Evolutionary conservation across 1,140 invertebrate species (phyloP), one percentile per base, ranked within the genome.

Genomic region (Panulirus ornatus): DNA sequence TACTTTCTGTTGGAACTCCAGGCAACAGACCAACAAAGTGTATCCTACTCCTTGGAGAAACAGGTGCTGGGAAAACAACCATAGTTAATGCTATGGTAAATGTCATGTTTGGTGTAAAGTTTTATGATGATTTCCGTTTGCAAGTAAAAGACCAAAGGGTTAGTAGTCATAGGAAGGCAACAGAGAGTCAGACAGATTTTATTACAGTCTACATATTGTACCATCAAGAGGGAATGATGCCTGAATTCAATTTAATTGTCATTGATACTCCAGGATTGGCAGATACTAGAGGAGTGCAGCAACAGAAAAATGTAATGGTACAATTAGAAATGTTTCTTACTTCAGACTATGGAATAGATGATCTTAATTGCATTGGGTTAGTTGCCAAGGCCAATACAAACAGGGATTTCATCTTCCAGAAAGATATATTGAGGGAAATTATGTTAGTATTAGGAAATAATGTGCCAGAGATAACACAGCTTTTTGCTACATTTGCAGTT

Each of bases 401-500:
- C 51, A 83, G 88, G 58, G 81, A 83, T 83, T 89, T 75, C 42
- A 40, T 6, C 0, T 89, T 76, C 27, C 88, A 89, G 30, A 89
- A 83, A 27, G 63, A 73, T 30, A 38, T 89, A 9, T 58, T 89
- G 36, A 58, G 70, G 38, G 88, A 89, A 38, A 83, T 89, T 14
- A 84, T 58, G 34, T 82, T 63, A 42, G n/a, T 89, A 30, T 27
- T 89, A 47, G 88, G 88, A 54, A 71, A 83, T 73, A 63, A 42
- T 84, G 88, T 89, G n/a, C 79, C 79, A 71, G 71, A 83, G 51
- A 84, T 89, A 40, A 89, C 88, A 30, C 27, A 84, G 14, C 38
- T 89, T 58, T 89, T 89, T 83, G 88, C 88, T 34, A 89, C 88
- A 40, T 89, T 89, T 84, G 88, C 88, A 42, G 47, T 73, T 47